A percentile compares a stretch with the other conserved stretches of the same genome.
Evolutionary conservation across 1,140 invertebrate genomes (phyloP).

Genomic region (Oreohelix idahoensis): DNA sequence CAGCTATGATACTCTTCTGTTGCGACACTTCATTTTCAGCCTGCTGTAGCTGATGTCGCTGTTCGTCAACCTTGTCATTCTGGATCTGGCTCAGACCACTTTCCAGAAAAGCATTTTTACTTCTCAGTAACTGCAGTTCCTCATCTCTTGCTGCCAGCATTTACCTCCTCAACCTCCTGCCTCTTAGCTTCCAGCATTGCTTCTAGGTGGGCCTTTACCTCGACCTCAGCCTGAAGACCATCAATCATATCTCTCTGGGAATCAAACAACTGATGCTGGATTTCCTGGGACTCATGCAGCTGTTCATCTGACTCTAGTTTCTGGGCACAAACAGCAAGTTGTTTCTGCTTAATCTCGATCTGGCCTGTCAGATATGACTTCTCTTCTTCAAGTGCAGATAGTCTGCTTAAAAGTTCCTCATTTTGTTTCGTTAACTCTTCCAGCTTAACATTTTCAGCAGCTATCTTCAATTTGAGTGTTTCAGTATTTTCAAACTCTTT

Average conservation of each 20-base stretch:
- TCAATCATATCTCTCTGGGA: constrained; percentile 21
- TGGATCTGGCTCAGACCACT: constrained; percentile 4
- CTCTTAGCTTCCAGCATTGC: not conserved
- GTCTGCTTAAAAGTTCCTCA: constrained; percentile 49
- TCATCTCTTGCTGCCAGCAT: constrained; percentile 47
- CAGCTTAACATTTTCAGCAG: not conserved
- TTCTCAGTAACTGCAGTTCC: constrained; percentile 46
- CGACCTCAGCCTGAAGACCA: not conserved
- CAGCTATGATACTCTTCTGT: constrained; percentile 50
- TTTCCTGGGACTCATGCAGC: constrained; percentile 43
- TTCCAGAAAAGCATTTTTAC: constrained; percentile 36
- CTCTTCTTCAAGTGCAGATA: constrained; percentile 48
- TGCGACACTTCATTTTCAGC: constrained; percentile 39
- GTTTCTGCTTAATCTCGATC: constrained; percentile 47
- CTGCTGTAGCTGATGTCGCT: constrained; percentile 44
- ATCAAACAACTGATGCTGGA: constrained; percentile 50
- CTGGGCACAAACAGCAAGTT: constrained; percentile 57
- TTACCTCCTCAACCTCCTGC: constrained; percentile 11
- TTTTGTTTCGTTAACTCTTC: not conserved
- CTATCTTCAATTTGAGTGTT: not conserved
- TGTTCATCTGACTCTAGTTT: constrained; percentile 53
- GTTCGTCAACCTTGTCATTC: constrained; percentile 45
- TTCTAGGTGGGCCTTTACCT: constrained; percentile 22
- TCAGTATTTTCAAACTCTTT: not conserved
- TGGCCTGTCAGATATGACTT: constrained; percentile 42